Percentiles rank a stretch among this genome's conserved stretches.
These are phyloP conservation scores for Tadarida brasiliensis DNA, from an alignment of 2,797 vertebrate genomes.

Conservation along the genomic window DNA sequence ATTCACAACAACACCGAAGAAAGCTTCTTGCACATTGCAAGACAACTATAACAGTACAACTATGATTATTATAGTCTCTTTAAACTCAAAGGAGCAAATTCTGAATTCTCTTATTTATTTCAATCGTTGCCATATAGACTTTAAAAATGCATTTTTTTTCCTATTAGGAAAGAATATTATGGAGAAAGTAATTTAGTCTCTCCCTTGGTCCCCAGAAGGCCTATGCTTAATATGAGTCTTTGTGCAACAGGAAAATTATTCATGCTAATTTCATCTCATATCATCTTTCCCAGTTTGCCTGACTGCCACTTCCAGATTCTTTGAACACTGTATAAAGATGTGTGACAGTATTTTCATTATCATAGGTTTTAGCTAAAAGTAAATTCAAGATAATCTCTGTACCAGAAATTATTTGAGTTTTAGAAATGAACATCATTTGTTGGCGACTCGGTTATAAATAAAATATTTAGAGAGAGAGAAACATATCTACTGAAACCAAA, in stretches of 20 bases:
- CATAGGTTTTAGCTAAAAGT: not conserved
- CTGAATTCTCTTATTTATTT: conserved; percentile 7
- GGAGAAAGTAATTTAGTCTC: conserved; percentile 22
- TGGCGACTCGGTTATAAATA: not conserved
- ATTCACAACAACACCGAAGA: not conserved
- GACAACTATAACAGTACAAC: not conserved
- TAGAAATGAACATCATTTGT: not conserved
- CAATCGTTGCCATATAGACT: not conserved
- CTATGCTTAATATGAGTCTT: not conserved
- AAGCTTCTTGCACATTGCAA: not conserved
- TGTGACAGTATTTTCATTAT: not conserved
- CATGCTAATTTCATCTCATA: not conserved
- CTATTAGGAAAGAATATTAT: conserved; percentile 4
- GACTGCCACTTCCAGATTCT: not conserved
- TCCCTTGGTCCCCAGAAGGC: not conserved
- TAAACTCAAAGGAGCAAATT: conserved; percentile 20
- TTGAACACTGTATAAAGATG: not conserved
- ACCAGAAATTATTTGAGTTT: not conserved
- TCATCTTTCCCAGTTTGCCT: not conserved
- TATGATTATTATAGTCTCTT: not conserved
- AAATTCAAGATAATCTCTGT: conserved; percentile 15
- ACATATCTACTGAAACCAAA: not conserved
- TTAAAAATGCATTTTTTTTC: conserved; percentile 11
- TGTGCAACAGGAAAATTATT: conserved; percentile 28
- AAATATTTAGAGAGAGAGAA: not conserved